Conservation (phyloP, 2,888 invertebrate genomes). For the Acrobasis suavella region DNA sequence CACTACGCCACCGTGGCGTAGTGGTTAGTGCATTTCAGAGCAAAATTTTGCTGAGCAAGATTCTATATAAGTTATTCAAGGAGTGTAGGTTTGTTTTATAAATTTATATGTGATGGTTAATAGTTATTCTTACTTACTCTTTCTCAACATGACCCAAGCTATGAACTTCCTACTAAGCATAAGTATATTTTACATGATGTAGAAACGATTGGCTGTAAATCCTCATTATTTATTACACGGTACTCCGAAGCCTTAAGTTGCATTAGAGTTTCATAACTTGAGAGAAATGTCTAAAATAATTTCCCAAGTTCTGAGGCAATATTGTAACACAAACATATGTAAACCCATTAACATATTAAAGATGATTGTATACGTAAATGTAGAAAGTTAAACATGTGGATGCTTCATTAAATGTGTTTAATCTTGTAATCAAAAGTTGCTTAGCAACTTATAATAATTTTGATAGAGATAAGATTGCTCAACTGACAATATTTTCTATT, state of each 20-base stretch:
- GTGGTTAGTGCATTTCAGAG: too few species aligned
- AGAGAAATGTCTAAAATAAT: slow-evolving; percentile 10
- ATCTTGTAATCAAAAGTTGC: neutral
- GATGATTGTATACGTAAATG: neutral
- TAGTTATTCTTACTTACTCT: neutral
- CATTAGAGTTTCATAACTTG: slow-evolving; percentile 8
- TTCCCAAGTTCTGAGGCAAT: slow-evolving; percentile 8
- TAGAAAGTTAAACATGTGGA: slow-evolving; percentile 1
- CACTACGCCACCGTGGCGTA: too few species aligned
- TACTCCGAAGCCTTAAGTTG: neutral
- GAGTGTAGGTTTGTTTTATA: too few species aligned
- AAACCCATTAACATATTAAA: neutral
- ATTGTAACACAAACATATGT: neutral
- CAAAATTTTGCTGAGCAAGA: too few species aligned
- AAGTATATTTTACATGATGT: neutral
- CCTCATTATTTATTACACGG: neutral
- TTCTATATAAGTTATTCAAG: too few species aligned
- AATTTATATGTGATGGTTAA: too few species aligned
- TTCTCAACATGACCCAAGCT: neutral
- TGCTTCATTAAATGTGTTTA: neutral
- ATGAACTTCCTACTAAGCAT: neutral
- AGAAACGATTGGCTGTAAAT: neutral
- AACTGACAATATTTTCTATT: neutral
- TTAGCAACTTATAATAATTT: neutral
- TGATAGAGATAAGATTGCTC: neutral